phyloP scores from a whole-genome alignment of 2,113 vertebrate species.

The Danionella cerebrum region DNA sequence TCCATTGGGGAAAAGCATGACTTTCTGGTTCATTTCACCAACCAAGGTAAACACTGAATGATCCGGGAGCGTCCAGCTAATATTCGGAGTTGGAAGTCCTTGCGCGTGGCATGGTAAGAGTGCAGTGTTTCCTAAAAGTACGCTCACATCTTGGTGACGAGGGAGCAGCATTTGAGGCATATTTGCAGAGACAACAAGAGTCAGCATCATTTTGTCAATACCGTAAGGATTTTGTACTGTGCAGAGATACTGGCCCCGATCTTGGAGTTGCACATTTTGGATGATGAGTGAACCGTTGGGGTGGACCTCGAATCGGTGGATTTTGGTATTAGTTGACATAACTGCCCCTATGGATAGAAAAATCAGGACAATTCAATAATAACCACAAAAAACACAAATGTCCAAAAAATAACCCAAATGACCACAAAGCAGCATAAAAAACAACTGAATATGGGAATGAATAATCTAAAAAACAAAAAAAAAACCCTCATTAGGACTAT shows the following conservation, averaged over 20 bases:
- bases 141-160: conserved; percentile 69
- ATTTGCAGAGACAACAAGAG: conserved; percentile 69
- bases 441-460: no score
- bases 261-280: conserved; percentile 73
- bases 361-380: no score
- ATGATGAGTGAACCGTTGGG: conserved; percentile 83
- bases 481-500: no score
- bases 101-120: conserved; percentile 76
- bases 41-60: conserved; percentile 58
- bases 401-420: no score
- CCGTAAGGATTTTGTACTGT: conserved; percentile 77
- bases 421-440: no score
- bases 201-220: conserved; percentile 63
- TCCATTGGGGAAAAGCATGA: conserved; percentile 73
- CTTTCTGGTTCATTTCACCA: conserved; percentile 46
- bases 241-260: conserved; percentile 85
- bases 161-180: conserved; percentile 71
- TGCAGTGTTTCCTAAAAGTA: conserved; percentile 77
- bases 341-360: conserved; percentile 64
- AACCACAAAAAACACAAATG: no score
- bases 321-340: conserved; percentile 68
- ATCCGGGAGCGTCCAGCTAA: conserved; percentile 87
- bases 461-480: no score
- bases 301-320: conserved; percentile 78
- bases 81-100: conserved; percentile 73